Conservation (phyloP, 1,140 invertebrate genomes). For the Papilio glaucus region DNA sequence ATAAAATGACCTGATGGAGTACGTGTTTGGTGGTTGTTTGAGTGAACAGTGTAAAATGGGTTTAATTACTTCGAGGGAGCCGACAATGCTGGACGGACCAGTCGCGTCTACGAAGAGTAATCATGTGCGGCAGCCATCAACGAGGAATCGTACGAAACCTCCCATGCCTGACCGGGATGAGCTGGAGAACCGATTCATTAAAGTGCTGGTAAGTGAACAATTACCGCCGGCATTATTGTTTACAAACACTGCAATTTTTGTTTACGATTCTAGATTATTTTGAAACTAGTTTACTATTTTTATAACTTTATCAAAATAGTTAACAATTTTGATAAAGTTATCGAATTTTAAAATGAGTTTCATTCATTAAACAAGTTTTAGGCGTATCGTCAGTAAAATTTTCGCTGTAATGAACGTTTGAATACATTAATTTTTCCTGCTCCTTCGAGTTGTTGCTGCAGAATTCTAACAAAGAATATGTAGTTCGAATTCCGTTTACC, state of each 20-base stretch:
- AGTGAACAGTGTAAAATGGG: conserved; percentile 79
- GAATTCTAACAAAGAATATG: no score
- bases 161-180: conserved; percentile 95
- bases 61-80: conserved; percentile 81
- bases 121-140: conserved; percentile 88
- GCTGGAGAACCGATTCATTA: conserved; percentile 95
- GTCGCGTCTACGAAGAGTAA: conserved; percentile 73
- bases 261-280: conserved; percentile 45
- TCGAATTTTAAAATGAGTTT: background rate
- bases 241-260: conserved; percentile 69
- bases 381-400: no score
- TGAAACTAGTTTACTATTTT: conserved; percentile 39
- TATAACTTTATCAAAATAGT: conserved; percentile 37
- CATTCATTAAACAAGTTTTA: no score
- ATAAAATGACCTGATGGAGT: conserved; percentile 72
- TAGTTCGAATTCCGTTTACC: no score
- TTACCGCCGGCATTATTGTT: conserved; percentile 69
- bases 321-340: conserved; percentile 39
- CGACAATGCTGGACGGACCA: conserved; percentile 80
- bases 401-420: no score
- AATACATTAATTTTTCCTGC: no score
- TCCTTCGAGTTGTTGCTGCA: no score
- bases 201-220: conserved; percentile 93
- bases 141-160: conserved; percentile 89
- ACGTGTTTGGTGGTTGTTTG: conserved; percentile 63